Evolutionary conservation across 2,888 invertebrate genomes (phyloP), one percentile per base, ranked within the genome.

Genomic region (Octonoba sinensis): DNA sequence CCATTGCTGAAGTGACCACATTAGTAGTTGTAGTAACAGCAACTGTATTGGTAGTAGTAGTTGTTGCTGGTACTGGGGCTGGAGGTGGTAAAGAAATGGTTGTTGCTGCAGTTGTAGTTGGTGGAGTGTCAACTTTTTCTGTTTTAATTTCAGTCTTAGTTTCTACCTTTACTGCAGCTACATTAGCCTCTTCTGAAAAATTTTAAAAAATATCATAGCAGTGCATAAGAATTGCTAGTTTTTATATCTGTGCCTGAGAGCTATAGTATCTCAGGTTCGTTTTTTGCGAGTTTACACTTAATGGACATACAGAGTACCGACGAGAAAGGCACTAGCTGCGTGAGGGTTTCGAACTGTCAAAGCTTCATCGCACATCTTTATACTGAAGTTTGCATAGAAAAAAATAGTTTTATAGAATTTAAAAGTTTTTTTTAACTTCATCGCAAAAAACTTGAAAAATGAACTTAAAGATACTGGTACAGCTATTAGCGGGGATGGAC

Each of bases 111-210:
- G 67, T 51, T 46, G 65, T 36, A 54, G 81, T 57, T 49, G 81
- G 56, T 16, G 74, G 8, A n/a, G 71, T 13, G 46, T 83, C 76
- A 13, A 44, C 51, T 47, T 81, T 83, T 44, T 79, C 83, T 18
- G 64, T 66, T 62, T 81, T 81, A 15, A 82, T 64, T 27, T 79
- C 83, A 2, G 56, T 57, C 36, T 78, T 78, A 6, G 22, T 46
- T 22, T 83, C 77, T 13, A 36, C 16, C 62, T 76, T 77, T 1
- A 70, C 71, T 13, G 69, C 20, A 8, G 67, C 24, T 46, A 20
- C 57, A 15, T 27, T 51, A 13, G 69, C 57, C 46, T 81, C 81
- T 74, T 74, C 74, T 78, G 36, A 16, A 62, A 69, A 16, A 13
- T n/a, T n/a, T n/a, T n/a, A n/a, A n/a, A 49, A 65, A 46, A 49